phyloP scores from a whole-genome alignment of 2,797 vertebrate species.

The Platalea minor region DNA sequence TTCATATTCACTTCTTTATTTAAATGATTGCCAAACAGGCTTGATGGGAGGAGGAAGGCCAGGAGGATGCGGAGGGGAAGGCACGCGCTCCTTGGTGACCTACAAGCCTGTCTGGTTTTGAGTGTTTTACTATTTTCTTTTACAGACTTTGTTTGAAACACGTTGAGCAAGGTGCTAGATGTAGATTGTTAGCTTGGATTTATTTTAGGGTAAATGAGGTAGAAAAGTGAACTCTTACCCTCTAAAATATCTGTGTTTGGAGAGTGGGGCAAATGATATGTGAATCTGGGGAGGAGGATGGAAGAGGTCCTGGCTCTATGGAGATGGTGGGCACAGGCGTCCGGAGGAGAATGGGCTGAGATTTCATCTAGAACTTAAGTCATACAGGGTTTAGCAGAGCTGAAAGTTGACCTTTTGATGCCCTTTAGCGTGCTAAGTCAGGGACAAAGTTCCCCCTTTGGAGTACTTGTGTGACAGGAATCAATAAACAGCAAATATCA shows the following conservation, averaged over 20 bases:
- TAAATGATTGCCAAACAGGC: not conserved
- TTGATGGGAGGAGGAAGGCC: not conserved
- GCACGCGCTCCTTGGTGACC: fast-evolving
- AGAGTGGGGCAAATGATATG: not conserved
- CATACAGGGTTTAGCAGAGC: not conserved
- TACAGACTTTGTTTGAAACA: not conserved
- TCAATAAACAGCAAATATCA: constrained; percentile 81
- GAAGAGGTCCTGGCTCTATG: not conserved
- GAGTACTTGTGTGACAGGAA: constrained; percentile 83
- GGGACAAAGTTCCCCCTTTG: constrained; percentile 80
- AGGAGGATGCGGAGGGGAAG: fast-evolving
- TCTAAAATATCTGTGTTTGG: not conserved
- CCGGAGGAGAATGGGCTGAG: not conserved
- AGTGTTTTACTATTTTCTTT: not conserved
- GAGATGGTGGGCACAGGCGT: not conserved
- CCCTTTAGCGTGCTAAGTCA: constrained; percentile 81
- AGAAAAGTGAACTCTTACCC: not conserved
- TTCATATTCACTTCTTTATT: not conserved
- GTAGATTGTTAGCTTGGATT: not conserved
- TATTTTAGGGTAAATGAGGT: not conserved
- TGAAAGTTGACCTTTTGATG: constrained; percentile 31
- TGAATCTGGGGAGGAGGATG: fast-evolving
- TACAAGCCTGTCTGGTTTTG: not conserved
- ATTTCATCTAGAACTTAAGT: not conserved
- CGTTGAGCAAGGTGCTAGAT: not conserved